These are phyloP conservation scores for Synergus gifuensis DNA, from an alignment of 2,888 invertebrate genomes.

Conservation along the genomic window DNA sequence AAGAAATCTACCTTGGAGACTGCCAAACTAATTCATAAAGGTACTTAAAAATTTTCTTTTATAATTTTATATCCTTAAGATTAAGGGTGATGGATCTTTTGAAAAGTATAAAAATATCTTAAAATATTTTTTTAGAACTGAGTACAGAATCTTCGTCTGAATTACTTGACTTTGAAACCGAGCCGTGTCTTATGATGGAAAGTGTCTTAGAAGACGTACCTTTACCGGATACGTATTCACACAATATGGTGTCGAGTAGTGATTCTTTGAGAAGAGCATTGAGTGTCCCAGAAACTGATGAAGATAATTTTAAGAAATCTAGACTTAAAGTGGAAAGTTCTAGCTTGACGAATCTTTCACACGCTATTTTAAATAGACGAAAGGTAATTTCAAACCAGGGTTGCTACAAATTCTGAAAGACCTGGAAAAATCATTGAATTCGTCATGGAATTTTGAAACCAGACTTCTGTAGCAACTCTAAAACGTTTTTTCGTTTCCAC, in stretches of 20 bases:
- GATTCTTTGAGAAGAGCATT: conserved; percentile 76
- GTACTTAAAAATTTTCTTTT: conserved; percentile 52
- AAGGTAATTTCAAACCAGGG: conserved; percentile 70
- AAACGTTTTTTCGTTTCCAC: no score
- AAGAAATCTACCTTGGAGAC: conserved; percentile 66
- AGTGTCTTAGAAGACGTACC: conserved; percentile 85
- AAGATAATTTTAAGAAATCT: conserved; percentile 62
- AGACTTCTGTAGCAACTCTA: no score
- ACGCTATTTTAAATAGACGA: conserved; percentile 87
- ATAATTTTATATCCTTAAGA: no score
- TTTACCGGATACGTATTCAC: conserved; percentile 83
- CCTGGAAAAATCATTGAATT: no score
- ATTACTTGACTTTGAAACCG: conserved; percentile 89
- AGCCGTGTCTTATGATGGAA: conserved; percentile 90
- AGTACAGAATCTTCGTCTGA: conserved; percentile 84
- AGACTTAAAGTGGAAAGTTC: conserved; percentile 81
- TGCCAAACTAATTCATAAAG: conserved; percentile 71
- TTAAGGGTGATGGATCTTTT: background rate
- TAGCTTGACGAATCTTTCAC: conserved; percentile 86
- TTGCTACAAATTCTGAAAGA: background rate
- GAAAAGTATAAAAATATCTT: no score
- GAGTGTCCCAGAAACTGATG: conserved; percentile 73
- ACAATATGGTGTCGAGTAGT: conserved; percentile 84
- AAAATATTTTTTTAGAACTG: conserved; percentile 77
- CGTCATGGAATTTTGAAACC: no score